Conservation (phyloP, 2,113 vertebrate genomes). For the Epinephelus fuscoguttatus region DNA sequence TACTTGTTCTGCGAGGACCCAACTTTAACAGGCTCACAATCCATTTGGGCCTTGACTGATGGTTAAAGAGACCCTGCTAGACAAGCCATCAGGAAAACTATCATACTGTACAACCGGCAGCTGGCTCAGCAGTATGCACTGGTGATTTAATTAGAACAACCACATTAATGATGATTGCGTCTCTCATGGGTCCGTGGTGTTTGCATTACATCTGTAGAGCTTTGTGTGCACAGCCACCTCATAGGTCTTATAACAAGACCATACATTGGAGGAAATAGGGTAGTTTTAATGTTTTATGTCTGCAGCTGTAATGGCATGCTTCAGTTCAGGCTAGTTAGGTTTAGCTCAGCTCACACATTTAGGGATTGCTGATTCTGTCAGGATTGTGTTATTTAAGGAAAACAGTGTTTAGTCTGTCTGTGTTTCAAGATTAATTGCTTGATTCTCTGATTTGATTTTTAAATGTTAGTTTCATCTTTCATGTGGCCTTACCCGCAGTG, state of each 20-base stretch:
- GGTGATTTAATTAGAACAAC: conserved; percentile 72
- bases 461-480: background rate
- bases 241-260: conserved; percentile 54
- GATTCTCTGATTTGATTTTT: background rate
- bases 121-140: conserved; percentile 66
- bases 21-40: conserved; percentile 38
- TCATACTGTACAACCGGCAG: conserved; percentile 35
- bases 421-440: conserved; percentile 5
- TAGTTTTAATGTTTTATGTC: conserved; percentile 61
- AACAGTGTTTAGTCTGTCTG: background rate
- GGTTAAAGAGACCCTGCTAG: conserved; percentile 45
- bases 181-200: conserved; percentile 59
- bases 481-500: too few relatives aligned
- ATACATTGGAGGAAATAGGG: conserved; percentile 56
- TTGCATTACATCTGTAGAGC: conserved; percentile 69
- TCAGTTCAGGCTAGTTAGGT: conserved; percentile 43
- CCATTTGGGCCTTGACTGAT: conserved; percentile 55
- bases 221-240: conserved; percentile 51
- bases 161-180: conserved; percentile 72
- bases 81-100: conserved; percentile 53
- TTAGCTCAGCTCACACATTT: conserved; percentile 10
- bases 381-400: conserved; percentile 17
- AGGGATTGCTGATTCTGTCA: conserved; percentile 13
- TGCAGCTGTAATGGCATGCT: conserved; percentile 48
- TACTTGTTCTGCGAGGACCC: conserved; percentile 7